Conservation (phyloP, 2,888 invertebrate species). For the Lampropteryx suffumata region DNA sequence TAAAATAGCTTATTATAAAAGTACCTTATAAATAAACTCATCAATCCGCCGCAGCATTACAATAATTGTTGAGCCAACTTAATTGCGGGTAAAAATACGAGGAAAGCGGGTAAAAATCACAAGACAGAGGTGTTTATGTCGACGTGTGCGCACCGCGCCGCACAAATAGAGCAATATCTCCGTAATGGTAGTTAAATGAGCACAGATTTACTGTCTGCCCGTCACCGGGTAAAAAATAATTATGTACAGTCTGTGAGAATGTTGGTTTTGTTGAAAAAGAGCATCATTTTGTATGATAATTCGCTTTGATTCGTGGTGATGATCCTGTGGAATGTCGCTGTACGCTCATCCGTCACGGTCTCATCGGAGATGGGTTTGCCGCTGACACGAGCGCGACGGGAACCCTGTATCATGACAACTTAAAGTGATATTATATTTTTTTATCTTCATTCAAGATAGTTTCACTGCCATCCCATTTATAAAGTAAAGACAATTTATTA, state of each 20-base stretch:
- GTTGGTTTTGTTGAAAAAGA: slow-evolving; percentile 22
- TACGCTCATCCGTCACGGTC: slow-evolving; percentile 19
- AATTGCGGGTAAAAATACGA: slow-evolving; percentile 41
- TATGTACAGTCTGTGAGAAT: slow-evolving; percentile 18
- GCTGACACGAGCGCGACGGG: slow-evolving; percentile 15
- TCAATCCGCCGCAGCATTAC: slow-evolving; percentile 32
- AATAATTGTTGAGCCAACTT: slow-evolving; percentile 34
- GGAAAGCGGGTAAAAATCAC: slow-evolving; percentile 42
- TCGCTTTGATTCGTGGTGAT: slow-evolving; percentile 24
- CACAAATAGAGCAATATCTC: slow-evolving; percentile 41
- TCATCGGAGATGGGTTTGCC: slow-evolving; percentile 25
- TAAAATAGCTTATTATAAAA: slow-evolving; percentile 29
- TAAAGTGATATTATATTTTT: slow-evolving; percentile 25
- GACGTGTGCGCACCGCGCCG: slow-evolving; percentile 25
- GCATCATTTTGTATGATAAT: slow-evolving; percentile 24
- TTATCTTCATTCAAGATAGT: slow-evolving; percentile 13
- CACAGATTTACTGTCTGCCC: slow-evolving; percentile 52
- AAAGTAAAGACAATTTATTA: not conserved
- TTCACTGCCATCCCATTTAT: not conserved
- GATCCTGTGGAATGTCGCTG: slow-evolving; percentile 20
- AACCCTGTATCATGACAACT: slow-evolving; percentile 26
- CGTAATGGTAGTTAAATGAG: slow-evolving; percentile 63
- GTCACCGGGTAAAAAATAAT: slow-evolving; percentile 27
- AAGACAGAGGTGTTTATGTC: slow-evolving; percentile 36
- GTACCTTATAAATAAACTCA: slow-evolving; percentile 33